Conservation (phyloP, 2,797 vertebrate species). For the Anas bahamensis region DNA sequence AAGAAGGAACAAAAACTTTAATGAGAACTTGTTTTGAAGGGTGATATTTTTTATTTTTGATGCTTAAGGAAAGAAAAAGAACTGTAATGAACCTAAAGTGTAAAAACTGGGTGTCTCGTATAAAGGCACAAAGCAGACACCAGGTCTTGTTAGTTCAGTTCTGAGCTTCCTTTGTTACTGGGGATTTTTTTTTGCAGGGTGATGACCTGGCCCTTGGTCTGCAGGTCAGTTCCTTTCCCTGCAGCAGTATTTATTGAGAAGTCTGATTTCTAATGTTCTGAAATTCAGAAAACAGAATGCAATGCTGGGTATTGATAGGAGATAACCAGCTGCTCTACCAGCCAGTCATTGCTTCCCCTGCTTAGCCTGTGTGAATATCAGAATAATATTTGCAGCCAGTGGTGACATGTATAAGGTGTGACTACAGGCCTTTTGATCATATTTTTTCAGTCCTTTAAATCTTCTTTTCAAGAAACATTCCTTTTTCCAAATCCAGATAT, state of each 20-base stretch:
- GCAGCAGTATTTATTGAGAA: not conserved
- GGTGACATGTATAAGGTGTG: accelerated
- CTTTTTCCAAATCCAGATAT: not conserved
- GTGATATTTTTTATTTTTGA: not conserved
- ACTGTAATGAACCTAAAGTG: not conserved
- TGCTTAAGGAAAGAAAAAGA: not conserved
- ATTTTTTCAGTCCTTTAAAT: not conserved
- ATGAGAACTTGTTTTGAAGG: conserved; percentile 9
- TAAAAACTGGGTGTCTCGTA: not conserved
- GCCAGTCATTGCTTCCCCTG: not conserved
- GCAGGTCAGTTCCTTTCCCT: not conserved
- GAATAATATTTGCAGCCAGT: not conserved
- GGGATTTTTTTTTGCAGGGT: not conserved
- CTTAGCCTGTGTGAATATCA: not conserved
- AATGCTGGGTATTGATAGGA: not conserved
- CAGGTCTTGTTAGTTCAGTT: not conserved
- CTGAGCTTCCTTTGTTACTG: not conserved
- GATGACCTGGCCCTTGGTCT: not conserved
- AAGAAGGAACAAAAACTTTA: not conserved
- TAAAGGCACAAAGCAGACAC: accelerated
- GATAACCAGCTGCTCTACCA: not conserved
- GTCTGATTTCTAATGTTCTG: not conserved
- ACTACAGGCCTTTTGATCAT: not conserved
- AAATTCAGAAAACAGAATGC: not conserved
- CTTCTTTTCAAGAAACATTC: not conserved